These are phyloP conservation scores for Prochilodus magdalenae DNA, from an alignment of 2,113 vertebrate species.

Conservation along the genomic window DNA sequence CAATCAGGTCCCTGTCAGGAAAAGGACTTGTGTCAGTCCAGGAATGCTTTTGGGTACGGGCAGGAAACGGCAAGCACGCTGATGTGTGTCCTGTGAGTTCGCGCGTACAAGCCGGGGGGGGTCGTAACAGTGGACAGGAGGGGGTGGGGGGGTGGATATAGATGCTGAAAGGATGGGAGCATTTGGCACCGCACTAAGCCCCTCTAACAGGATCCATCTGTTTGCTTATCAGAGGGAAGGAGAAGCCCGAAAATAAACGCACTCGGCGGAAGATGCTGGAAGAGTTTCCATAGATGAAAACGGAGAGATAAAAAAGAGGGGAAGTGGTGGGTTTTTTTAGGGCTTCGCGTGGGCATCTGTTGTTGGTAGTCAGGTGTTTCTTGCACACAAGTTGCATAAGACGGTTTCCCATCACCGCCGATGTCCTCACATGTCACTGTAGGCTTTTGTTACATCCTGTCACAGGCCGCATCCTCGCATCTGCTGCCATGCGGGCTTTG, in stretches of 20 bases:
- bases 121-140: conserved; percentile 28
- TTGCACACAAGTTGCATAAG: conserved; percentile 11
- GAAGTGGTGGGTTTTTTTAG: neutral
- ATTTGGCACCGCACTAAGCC: conserved; percentile 35
- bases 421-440: conserved; percentile 36
- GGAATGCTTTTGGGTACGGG: conserved; percentile 48
- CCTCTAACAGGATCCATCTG: conserved; percentile 62
- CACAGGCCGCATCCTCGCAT: conserved; percentile 65
- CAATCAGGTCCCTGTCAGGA: conserved; percentile 74
- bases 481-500: conserved; percentile 12
- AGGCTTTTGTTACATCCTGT: conserved; percentile 73
- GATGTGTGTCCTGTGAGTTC: conserved; percentile 32
- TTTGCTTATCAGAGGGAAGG: conserved; percentile 59
- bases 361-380: conserved; percentile 4
- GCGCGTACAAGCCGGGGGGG: conserved; percentile 36
- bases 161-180: conserved; percentile 34
- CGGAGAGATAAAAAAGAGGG: conserved; percentile 7
- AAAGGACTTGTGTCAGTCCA: conserved; percentile 71
- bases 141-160: conserved; percentile 7
- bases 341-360: neutral
- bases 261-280: conserved; percentile 45
- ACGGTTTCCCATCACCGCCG: conserved; percentile 11
- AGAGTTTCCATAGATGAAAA: conserved; percentile 54
- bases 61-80: conserved; percentile 68
- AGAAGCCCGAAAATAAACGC: conserved; percentile 53